Evolutionary conservation across 1,140 invertebrate species (phyloP), one percentile per base, ranked within the genome.

Genomic region (Euglossa dilemma): DNA sequence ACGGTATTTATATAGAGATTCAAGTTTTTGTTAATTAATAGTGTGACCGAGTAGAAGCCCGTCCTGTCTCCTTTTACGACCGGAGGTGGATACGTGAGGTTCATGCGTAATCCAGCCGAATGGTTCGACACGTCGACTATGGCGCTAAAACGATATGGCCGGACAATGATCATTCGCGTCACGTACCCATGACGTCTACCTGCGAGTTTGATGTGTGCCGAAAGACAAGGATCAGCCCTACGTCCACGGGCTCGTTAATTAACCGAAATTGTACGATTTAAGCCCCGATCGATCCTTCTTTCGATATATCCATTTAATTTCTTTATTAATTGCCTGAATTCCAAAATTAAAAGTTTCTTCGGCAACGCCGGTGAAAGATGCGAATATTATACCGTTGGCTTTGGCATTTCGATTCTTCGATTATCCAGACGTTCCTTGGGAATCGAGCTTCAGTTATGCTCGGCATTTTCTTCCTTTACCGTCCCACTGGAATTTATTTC

Each of bases 21-120:
- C 78, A 54, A 74, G 78, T 80, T 82, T 82, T 82, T 76, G 72
- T 82, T 76, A 76, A 82, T 82, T 82, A 75, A 82, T 76, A 82
- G 80, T 82, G 80, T 76, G 80, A 76, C 80, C 14, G 63, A 82
- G 73, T 82, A 82, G 72, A 47, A 82, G 50, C 80, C 45, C 73
- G 73, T 57, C 54, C 52, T 69, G 73, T 82, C 72, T 82, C 80
- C 80, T 82, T 82, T 82, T 82, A 82, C 63, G 80, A 82, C 72
- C 80, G 73, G 45, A 76, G 80, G 54, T 76, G 73, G 23, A 76
- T 76, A 82, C 80, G 80, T 82, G 80, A 82, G 72, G 25, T n/a
- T 67, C 80, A 82, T 82, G 43, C 36, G 43, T 76, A 69, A 82
- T 76, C 52, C 45, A 16, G 9, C 63, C 52, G 56, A 76, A 82